Base-by-base conservation (phyloP, 2,797 vertebrate species). In the Mycteria americana region DNA sequence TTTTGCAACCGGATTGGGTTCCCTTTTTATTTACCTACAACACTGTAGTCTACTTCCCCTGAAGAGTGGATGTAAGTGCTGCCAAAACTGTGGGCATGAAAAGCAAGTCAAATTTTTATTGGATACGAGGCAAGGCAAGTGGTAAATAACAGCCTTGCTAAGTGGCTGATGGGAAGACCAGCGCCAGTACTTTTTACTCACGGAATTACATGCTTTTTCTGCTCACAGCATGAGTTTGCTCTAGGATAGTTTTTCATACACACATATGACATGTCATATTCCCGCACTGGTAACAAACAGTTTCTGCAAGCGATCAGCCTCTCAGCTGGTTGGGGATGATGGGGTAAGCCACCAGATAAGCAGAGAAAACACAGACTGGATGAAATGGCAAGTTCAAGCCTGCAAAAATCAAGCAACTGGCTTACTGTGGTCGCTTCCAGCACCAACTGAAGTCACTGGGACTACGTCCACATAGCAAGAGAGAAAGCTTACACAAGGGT, bases 191-290 rank as follows among this genome's bases (percentile, higher is more conserved):
- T 62, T 88, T 60, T 72, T 7, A 57, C n/a, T 73, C 31, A 8
- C 6, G 17, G 46, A 39, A 72, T 85, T 24, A 35, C 35, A 28
- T 2, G 1, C 33, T 37, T 18, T 27, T 63, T 30, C 88, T 73
- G 31, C 59, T 91, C 45, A 14, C 0, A 0, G 30, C 37, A 37
- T 7, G 5, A 48, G 13, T 46, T 57, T 65, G 5, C 28, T 50
- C 31, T 33, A 16, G 23, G 35, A 11, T 0, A 11, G 33, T 7
- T 77, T 72, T 54, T 31, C 57, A 48, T 23, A 16, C 48, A 28
- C n/a, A 62, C 4, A 4, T 8, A 22, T 3, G 31, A 4, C 1
- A 13, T 5, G 18, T 28, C 4, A 1, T 33, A 28, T 19, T 51
- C n/a, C 54, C 57, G 56, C 17, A 16, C 46, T 35, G 41, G 7